These are phyloP conservation scores for Kryphioiulus occultus DNA, from an alignment of 2,888 invertebrate genomes.

Conservation along the genomic window DNA sequence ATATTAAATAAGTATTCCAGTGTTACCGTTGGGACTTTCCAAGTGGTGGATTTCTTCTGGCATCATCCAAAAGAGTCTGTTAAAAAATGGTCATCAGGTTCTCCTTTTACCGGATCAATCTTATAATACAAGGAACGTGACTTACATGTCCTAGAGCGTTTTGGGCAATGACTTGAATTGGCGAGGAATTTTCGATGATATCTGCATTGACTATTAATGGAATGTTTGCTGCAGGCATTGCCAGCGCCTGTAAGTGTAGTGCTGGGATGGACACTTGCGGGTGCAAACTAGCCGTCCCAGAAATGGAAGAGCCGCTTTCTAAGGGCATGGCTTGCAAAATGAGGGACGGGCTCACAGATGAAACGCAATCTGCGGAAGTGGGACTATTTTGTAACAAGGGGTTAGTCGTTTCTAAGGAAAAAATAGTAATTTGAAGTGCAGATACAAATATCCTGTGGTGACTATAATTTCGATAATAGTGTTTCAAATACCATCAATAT, in stretches of 20 bases:
- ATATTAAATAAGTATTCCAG: neutral
- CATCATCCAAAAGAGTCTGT: conserved; percentile 6
- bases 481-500: conserved; percentile 36
- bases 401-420: neutral
- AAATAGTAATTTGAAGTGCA: neutral
- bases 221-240: conserved; percentile 43
- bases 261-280: neutral
- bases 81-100: neutral
- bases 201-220: conserved; percentile 44
- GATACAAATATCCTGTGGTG: neutral
- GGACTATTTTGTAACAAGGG: neutral
- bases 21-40: conserved; percentile 10
- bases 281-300: neutral
- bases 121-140: neutral
- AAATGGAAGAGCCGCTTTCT: neutral
- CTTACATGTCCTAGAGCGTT: conserved; percentile 6
- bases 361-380: neutral
- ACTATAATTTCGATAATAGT: neutral
- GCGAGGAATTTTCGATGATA: conserved; percentile 39
- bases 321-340: conserved; percentile 41
- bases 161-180: conserved; percentile 30
- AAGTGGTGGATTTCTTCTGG: neutral
- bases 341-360: conserved; percentile 45
- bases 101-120: neutral
- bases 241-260: neutral